A percentile compares a stretch with the other conserved stretches of the same genome.
Conservation (phyloP, 92 coral and sea anemone genomes). For the Porites evermanni region DNA sequence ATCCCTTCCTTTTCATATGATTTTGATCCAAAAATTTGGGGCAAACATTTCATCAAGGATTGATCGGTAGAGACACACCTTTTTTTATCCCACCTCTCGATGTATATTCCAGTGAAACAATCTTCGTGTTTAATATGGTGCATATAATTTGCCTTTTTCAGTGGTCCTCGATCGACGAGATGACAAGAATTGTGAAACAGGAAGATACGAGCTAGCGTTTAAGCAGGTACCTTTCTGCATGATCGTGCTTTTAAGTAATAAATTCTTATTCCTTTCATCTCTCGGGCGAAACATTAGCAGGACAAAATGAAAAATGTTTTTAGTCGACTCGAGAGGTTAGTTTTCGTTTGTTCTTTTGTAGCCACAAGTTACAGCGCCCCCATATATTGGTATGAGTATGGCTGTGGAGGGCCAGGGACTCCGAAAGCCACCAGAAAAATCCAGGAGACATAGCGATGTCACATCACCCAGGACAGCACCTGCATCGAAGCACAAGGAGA, state of each 20-base stretch:
- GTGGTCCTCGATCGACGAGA: slow-evolving; percentile 95
- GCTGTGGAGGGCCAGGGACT: slow-evolving; percentile 87
- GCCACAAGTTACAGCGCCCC: slow-evolving; percentile 94
- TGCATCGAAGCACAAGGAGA: slow-evolving; percentile 10
- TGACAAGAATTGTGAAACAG: slow-evolving; percentile 95
- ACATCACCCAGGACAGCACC: slow-evolving; percentile 11
- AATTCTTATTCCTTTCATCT: not conserved
- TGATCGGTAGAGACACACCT: too few relatives aligned
- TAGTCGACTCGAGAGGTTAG: not conserved
- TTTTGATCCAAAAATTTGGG: too few relatives aligned
- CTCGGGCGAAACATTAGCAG: not conserved
- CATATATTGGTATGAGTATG: slow-evolving; percentile 92
- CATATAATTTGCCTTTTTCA: slow-evolving; percentile 20
- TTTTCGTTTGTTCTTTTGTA: slow-evolving; percentile 26
- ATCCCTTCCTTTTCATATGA: too few relatives aligned
- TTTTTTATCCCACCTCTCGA: too few relatives aligned
- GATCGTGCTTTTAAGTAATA: too few relatives aligned
- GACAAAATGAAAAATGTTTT: too few relatives aligned
- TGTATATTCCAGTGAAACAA: too few relatives aligned
- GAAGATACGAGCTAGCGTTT: slow-evolving; percentile 92
- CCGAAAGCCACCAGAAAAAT: slow-evolving; percentile 51
- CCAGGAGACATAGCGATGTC: slow-evolving; percentile 25
- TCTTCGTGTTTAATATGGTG: too few relatives aligned
- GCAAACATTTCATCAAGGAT: too few relatives aligned
- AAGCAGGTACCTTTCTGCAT: slow-evolving; percentile 73